Conservation (phyloP, 2,113 vertebrate genomes). For the Tiliqua scincoides region DNA sequence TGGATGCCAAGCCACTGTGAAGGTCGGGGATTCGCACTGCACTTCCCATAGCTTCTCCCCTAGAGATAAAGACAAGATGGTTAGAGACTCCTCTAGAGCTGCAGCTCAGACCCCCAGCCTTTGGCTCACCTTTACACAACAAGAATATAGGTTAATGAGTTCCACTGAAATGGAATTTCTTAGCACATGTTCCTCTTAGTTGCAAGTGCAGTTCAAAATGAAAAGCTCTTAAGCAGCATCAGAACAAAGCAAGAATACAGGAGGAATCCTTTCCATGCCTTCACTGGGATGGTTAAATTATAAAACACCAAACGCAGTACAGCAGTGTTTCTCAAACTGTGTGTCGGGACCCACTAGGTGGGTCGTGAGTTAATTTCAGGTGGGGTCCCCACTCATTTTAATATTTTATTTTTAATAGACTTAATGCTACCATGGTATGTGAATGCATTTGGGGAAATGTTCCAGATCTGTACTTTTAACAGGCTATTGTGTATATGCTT, state of each 20-base stretch:
- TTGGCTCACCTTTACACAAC: not conserved
- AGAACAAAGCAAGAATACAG: not conserved
- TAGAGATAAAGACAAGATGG: constrained; percentile 61
- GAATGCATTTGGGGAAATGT: no score
- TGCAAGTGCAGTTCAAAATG: not conserved
- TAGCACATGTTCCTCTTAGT: not conserved
- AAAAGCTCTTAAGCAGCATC: not conserved
- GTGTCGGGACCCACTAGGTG: no score
- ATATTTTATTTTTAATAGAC: no score
- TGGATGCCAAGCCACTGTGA: constrained; percentile 98
- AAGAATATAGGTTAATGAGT: not conserved
- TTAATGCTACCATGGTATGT: no score
- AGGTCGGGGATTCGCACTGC: constrained; percentile 98
- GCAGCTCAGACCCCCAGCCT: not conserved
- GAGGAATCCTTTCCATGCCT: not conserved
- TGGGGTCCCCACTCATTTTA: no score
- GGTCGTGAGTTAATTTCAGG: no score
- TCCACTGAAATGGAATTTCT: not conserved
- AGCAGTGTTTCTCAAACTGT: no score
- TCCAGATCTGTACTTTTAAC: no score
- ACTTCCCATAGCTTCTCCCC: constrained; percentile 99
- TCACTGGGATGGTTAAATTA: not conserved
- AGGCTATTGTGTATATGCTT: no score
- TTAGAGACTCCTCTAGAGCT: not conserved
- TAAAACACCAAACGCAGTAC: not conserved